phyloP scores from a whole-genome alignment of 2,888 invertebrate species.

The Bombylius discolor region DNA sequence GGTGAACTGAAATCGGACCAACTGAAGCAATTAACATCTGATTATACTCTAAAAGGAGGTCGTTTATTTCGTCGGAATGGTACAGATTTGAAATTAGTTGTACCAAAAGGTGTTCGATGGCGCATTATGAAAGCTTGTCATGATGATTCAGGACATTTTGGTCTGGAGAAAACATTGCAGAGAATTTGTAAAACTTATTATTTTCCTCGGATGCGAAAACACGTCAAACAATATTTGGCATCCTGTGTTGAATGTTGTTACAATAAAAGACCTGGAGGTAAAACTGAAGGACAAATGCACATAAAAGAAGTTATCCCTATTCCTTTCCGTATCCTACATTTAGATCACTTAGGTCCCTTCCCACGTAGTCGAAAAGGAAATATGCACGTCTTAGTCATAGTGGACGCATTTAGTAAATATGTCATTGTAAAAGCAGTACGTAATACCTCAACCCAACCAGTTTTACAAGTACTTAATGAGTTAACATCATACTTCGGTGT shows the following conservation, averaged over 20 bases:
- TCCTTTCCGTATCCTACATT: conserved; percentile 8
- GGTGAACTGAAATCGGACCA: neutral
- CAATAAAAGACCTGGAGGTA: conserved; percentile 1
- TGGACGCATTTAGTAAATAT: conserved; percentile 3
- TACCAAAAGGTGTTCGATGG: conserved; percentile 1
- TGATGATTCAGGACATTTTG: conserved; percentile 5
- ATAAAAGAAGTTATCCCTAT: neutral
- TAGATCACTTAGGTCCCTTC: conserved; percentile 13
- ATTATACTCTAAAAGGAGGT: neutral
- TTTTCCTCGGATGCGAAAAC: conserved; percentile 4
- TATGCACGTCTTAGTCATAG: neutral
- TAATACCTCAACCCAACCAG: neutral
- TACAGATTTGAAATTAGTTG: neutral
- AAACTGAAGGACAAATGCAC: neutral
- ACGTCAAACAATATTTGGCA: conserved; percentile 2
- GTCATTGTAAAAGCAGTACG: conserved; percentile 4
- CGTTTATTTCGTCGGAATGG: neutral
- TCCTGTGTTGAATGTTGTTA: conserved; percentile 5
- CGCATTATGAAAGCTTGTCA: conserved; percentile 2
- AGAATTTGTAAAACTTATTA: neutral
- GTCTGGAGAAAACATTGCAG: conserved; percentile 4
- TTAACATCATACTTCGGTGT: neutral
- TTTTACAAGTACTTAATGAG: neutral
- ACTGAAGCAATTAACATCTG: neutral
- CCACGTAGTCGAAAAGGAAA: conserved; percentile 1